phyloP scores from a whole-genome alignment of 2,888 invertebrate genomes.

The Eupithecia inturbata region DNA sequence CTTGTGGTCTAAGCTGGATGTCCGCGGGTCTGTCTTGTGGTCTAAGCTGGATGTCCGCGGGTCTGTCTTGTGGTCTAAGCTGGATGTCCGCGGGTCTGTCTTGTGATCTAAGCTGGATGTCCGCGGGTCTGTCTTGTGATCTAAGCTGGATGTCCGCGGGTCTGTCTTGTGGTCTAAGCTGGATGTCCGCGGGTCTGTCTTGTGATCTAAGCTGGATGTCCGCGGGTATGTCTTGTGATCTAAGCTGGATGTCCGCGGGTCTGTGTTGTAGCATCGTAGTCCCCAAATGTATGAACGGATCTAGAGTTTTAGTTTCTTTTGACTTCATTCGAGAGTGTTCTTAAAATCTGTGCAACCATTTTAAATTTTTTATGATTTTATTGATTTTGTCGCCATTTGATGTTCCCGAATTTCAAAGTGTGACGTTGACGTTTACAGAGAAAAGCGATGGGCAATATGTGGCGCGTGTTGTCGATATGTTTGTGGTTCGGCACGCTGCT shows the following conservation, averaged over 20 bases:
- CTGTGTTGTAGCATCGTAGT: not conserved
- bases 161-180: not conserved
- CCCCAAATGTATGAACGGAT: not conserved
- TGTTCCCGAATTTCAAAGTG: not conserved
- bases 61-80: too few relatives aligned
- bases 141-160: not conserved
- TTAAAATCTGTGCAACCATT: not conserved
- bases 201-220: too few relatives aligned
- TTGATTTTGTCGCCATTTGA: too few relatives aligned
- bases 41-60: not conserved
- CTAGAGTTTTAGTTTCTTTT: not conserved
- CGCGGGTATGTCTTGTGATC: not conserved
- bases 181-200: not conserved
- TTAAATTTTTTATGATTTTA: not conserved
- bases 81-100: not conserved
- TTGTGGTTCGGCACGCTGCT: slow-evolving; percentile 40
- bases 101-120: not conserved
- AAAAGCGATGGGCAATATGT: slow-evolving; percentile 10
- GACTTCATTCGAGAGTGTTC: not conserved
- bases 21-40: not conserved
- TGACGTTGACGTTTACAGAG: not conserved
- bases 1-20: too few relatives aligned
- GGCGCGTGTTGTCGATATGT: slow-evolving; percentile 44
- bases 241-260: not conserved
- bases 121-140: too few relatives aligned